Percentiles rank a stretch among this genome's conserved stretches.
Evolutionary conservation across 2,797 vertebrate species (phyloP).

Genomic region (Darevskia nairensis): DNA sequence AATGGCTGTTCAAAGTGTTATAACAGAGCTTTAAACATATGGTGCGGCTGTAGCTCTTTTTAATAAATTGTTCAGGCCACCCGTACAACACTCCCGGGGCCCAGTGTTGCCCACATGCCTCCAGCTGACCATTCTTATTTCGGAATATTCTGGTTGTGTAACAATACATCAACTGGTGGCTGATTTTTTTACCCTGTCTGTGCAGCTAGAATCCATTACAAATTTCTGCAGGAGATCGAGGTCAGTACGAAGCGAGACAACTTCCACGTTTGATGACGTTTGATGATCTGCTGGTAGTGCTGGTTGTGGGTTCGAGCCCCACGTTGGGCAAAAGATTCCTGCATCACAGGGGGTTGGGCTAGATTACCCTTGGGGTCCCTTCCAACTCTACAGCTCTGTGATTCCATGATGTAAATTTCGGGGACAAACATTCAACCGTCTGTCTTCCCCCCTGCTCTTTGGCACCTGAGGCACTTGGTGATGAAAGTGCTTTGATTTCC

Average conservation of each 20-base stretch:
- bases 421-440: neutral
- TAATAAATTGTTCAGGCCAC: neutral
- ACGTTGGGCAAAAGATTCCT: too few relatives aligned
- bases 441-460: neutral
- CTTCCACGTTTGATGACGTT: neutral
- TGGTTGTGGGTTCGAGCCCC: too few relatives aligned
- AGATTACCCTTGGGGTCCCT: too few relatives aligned
- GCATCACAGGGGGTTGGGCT: too few relatives aligned
- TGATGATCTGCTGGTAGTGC: too few relatives aligned
- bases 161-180: neutral
- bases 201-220: too few relatives aligned
- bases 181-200: too few relatives aligned
- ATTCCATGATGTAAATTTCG: neutral
- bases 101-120: neutral
- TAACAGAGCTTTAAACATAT: too few relatives aligned
- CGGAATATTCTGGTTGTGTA: neutral
- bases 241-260: neutral
- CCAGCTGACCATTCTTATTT: neutral
- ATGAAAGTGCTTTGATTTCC: neutral
- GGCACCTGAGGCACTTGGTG: neutral
- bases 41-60: too few relatives aligned
- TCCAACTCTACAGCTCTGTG: too few relatives aligned
- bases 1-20: too few relatives aligned
- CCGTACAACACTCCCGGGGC: neutral
- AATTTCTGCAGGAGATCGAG: neutral